Conservation (phyloP, 2,888 invertebrate species). For the Odontocerum albicorne region DNA sequence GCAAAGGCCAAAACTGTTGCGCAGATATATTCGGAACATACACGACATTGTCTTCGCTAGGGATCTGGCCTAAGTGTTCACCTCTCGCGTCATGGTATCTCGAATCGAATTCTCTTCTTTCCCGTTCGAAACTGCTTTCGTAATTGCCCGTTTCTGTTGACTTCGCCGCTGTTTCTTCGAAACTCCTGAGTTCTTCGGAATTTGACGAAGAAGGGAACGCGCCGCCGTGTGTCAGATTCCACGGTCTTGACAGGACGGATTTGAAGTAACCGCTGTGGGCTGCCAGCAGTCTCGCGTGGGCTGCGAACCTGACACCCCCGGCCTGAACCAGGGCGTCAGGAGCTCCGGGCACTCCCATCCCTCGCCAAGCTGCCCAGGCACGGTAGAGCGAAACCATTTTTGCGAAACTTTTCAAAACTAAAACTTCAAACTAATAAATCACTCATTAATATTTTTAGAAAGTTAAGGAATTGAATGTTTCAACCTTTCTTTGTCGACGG, state of each 20-base stretch:
- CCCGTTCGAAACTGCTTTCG: slow-evolving; percentile 10
- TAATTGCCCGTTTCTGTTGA: slow-evolving; percentile 19
- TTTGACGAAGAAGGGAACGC: too few species aligned
- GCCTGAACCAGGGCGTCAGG: slow-evolving; percentile 68
- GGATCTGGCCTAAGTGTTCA: slow-evolving; percentile 3
- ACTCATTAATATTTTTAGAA: too few species aligned
- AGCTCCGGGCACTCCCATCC: slow-evolving; percentile 44
- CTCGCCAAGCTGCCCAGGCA: slow-evolving; percentile 50
- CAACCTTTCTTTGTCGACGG: too few species aligned
- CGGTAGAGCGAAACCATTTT: slow-evolving; percentile 56
- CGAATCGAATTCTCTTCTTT: background rate
- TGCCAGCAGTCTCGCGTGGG: slow-evolving; percentile 65
- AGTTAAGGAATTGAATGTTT: too few species aligned
- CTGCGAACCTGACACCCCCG: slow-evolving; percentile 67
- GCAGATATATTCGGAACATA: slow-evolving; percentile 59
- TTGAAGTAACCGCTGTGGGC: slow-evolving; percentile 73
- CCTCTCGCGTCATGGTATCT: background rate
- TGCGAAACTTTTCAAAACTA: background rate
- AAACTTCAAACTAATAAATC: background rate
- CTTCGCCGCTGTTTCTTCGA: slow-evolving; percentile 24
- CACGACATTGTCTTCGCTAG: slow-evolving; percentile 42
- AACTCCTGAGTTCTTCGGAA: background rate
- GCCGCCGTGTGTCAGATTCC: slow-evolving; percentile 33
- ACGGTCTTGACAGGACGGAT: slow-evolving; percentile 56
- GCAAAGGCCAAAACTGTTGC: slow-evolving; percentile 65